These are phyloP conservation scores for Lucinisca nassula DNA, from an alignment of 2,888 invertebrate genomes.

Conservation along the genomic window DNA sequence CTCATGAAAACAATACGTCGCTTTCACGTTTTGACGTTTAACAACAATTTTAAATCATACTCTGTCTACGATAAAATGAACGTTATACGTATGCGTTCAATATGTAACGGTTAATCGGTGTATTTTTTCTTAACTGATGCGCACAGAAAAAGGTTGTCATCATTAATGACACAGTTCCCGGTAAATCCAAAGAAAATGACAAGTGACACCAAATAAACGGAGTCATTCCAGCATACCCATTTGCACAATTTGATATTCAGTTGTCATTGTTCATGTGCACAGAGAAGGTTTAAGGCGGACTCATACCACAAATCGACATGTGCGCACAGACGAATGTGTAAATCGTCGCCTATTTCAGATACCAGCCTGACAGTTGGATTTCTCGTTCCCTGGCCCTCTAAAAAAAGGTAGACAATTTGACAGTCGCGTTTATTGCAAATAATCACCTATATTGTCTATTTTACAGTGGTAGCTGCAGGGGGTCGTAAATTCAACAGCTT, in stretches of 20 bases:
- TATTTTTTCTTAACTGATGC: not conserved
- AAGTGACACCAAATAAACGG: not conserved
- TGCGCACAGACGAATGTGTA: not conserved
- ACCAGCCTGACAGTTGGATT: not conserved
- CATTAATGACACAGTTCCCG: not conserved
- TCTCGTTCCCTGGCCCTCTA: not conserved
- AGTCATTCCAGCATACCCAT: not conserved
- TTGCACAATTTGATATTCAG: not conserved
- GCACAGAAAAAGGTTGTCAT: not conserved
- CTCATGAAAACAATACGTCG: not conserved
- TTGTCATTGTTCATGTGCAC: too few relatives aligned
- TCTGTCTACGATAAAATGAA: not conserved
- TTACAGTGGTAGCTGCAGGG: not conserved
- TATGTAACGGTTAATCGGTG: not conserved
- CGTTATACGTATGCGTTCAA: not conserved
- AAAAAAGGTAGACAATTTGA: not conserved
- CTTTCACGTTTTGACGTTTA: not conserved
- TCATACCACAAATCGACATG: not conserved
- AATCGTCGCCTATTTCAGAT: not conserved
- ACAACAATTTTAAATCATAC: not conserved
- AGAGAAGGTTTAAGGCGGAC: too few relatives aligned
- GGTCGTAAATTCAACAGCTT: not conserved
- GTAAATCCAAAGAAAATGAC: not conserved
- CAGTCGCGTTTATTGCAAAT: not conserved
- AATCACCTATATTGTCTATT: not conserved